Base-by-base conservation (phyloP, 1,140 invertebrate genomes). In the Batillaria attramentaria region DNA sequence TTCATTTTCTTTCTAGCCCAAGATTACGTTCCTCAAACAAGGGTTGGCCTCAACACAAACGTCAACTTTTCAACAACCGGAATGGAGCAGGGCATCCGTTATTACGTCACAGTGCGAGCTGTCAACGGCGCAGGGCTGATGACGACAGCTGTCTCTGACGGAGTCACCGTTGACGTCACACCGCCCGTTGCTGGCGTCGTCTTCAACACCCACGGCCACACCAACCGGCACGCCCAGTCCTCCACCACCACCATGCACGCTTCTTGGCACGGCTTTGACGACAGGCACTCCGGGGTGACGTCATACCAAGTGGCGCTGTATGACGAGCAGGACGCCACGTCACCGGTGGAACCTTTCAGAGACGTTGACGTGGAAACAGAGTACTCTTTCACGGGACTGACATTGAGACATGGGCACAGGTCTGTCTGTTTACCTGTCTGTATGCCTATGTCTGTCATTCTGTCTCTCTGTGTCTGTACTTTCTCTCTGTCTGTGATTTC, bases 251-350 rank as follows among this genome's bases (percentile, higher is more conserved):
- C 66, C 24, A 1, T 85, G 20, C 39, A 50, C 24, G 77, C 79
- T 50, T 85, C 84, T 1, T 85, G 82, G 81, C 72, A 80, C 54
- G 84, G 84, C 18, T 85, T 85, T 50, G 57, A 79, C 18, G 84
- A 85, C 73, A 41, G 20, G 3, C 77, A 85, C 28, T 84, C 82
- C 20, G 74, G 37, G n/a, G 77, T 85, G 39, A 35, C 65, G 72
- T 62, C 57, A 13, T 85, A 82, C 66, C 39, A 70, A 6, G 75
- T 82, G 6, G 78, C 82, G 31, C 28, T 85, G 39, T 46, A 46
- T 37, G 41, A 81, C 6, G 46, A 39, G 4, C 16, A 8, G 13
- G 50, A 73, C 24, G 35, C 3, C 62, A 41, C 20, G 18, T 39
- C 46, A 16, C 18, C 33, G 6, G 3, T 68, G n/a, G 10, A 46